Evolutionary conservation across 2,888 invertebrate genomes (phyloP), one percentile per base, ranked within the genome.

Genomic region (Resseliella maxima): DNA sequence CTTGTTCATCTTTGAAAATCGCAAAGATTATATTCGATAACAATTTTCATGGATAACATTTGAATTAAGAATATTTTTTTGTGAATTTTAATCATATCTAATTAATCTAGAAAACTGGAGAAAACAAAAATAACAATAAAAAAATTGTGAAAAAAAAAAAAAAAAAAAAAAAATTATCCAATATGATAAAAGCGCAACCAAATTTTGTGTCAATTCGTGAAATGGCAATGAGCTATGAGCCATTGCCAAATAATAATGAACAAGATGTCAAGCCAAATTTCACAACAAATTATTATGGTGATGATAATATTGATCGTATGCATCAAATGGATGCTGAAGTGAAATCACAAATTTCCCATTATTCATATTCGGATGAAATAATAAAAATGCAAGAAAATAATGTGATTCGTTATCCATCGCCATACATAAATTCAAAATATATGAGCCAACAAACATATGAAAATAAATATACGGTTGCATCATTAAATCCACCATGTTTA

Each of bases 141-240:
- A 21, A 50, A 50, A 50, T 59, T 59, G 59, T 59, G 59, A 59
- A n/a, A n/a, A 2, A 59, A 24, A 24, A 59, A 59, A 5, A 59
- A 24, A 59, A 3, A 72, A 31, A 72, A 50, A 50, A 50, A 41
- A 5, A 41, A 41, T 8, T 8, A 5, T 41, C 12, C 41, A 41
- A 18, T 15, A 72, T 72, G 72, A 31, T 72, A 6, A 72, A 72
- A 31, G 15, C 72, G 18, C 72, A 72, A n/a, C 72, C 31, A 15
- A 72, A 72, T 35, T 72, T 72, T 72, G 12, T 72, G 3, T 72
- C 72, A 15, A 72, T 72, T 31, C 72, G 72, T 31, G 72, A 72
- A 1, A 31, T 31, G 31, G 12, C 31, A 15, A 31, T 18, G 18
- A 72, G 31, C 31, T 72, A 72, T 18, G 72, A 72, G 5, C 72